These are phyloP conservation scores for Campylorhamphus procurvoides DNA, from an alignment of 2,113 vertebrate genomes.

Conservation along the genomic window DNA sequence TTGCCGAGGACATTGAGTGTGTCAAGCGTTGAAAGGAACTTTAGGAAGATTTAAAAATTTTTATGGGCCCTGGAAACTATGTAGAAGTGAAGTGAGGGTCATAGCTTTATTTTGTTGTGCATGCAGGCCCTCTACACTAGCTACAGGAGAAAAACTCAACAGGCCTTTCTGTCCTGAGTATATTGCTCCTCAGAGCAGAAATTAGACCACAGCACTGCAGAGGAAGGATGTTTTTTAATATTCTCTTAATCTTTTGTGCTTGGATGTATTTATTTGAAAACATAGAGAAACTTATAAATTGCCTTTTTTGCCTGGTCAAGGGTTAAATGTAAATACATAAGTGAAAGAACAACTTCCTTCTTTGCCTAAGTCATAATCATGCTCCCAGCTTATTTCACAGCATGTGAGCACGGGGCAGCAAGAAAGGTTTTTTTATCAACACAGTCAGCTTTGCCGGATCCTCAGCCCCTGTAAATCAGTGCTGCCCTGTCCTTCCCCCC, in stretches of 20 bases:
- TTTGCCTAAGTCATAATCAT: background rate
- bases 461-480: background rate
- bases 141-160: background rate
- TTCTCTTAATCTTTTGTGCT: background rate
- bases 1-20: background rate
- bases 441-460: background rate
- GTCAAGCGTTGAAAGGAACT: background rate
- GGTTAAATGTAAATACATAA: slow-evolving; percentile 24
- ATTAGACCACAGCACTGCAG: background rate
- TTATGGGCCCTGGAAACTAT: background rate
- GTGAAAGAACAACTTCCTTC: slow-evolving; percentile 45
- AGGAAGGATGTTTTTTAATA: background rate
- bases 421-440: background rate
- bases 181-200: background rate
- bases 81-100: background rate
- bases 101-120: background rate
- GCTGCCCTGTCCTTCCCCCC: background rate
- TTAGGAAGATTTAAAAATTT: background rate
- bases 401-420: background rate
- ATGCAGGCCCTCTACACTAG: rapidly evolving
- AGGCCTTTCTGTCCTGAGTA: background rate
- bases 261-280: background rate
- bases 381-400: background rate
- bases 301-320: background rate
- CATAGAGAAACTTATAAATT: background rate